A percentile compares a stretch with the other conserved stretches of the same genome.
These are phyloP conservation scores for Emydoidea blandingii DNA, from an alignment of 2,797 vertebrate genomes.

Conservation along the genomic window DNA sequence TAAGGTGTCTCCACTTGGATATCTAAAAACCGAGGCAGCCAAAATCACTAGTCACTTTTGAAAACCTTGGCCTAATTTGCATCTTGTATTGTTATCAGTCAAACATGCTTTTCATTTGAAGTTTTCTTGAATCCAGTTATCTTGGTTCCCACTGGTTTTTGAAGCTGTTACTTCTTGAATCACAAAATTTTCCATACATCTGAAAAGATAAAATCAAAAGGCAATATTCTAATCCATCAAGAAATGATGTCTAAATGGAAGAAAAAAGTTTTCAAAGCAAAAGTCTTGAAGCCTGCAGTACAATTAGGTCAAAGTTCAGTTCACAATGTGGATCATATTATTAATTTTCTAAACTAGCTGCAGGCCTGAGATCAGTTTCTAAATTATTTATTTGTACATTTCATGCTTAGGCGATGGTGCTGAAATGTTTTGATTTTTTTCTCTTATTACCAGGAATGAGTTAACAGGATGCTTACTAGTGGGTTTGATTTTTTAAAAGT, in stretches of 20 bases:
- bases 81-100: background rate
- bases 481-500: slow-evolving; percentile 43
- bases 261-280: slow-evolving; percentile 31
- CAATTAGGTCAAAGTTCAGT: slow-evolving; percentile 8
- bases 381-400: slow-evolving; percentile 40
- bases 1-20: background rate
- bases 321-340: background rate
- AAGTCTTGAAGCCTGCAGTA: background rate
- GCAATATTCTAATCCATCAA: slow-evolving; percentile 39
- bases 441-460: background rate
- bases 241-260: slow-evolving; percentile 9
- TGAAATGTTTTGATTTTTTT: background rate
- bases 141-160: background rate
- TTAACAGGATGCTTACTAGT: slow-evolving; percentile 24
- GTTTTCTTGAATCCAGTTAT: background rate
- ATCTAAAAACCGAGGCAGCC: background rate
- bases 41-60: background rate
- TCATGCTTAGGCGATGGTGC: slow-evolving; percentile 1
- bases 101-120: background rate
- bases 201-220: slow-evolving; percentile 20
- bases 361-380: slow-evolving; percentile 48
- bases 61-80: slow-evolving; percentile 11
- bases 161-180: slow-evolving; percentile 4
- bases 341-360: slow-evolving; percentile 54
- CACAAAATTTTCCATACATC: background rate